phyloP scores from a whole-genome alignment of 2,888 invertebrate species.

The Hemaris fuciformis region DNA sequence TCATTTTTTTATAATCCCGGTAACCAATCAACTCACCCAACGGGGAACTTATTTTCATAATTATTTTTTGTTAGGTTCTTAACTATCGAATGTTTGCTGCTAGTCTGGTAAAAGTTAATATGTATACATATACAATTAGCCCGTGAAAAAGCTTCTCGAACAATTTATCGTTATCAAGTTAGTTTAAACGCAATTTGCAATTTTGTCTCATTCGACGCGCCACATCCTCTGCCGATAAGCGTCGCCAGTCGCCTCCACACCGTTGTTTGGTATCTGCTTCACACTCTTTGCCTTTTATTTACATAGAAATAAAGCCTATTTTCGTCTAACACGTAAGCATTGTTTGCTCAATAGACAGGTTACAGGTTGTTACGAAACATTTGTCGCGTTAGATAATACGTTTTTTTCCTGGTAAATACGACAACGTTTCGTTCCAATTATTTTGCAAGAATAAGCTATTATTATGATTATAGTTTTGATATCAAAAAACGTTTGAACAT shows the following conservation, averaged over 20 bases:
- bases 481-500: too few species aligned
- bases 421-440: background rate
- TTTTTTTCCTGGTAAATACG: background rate
- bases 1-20: too few species aligned
- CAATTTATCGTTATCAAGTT: slow-evolving; percentile 57
- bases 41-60: too few species aligned
- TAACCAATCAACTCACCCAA: too few species aligned
- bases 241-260: slow-evolving; percentile 29
- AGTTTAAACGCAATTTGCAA: slow-evolving; percentile 64
- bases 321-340: background rate
- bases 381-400: slow-evolving; percentile 26
- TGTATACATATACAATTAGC: background rate
- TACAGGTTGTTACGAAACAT: slow-evolving; percentile 41
- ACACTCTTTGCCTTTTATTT: slow-evolving; percentile 33
- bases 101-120: too few species aligned
- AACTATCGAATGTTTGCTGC: too few species aligned
- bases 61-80: too few species aligned
- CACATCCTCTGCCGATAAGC: slow-evolving; percentile 65
- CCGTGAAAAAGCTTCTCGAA: slow-evolving; percentile 13
- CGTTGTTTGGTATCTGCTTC: slow-evolving; percentile 30
- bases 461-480: background rate
- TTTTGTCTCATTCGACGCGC: slow-evolving; percentile 52
- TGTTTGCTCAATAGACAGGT: slow-evolving; percentile 29
- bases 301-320: slow-evolving; percentile 22
- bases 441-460: background rate